Conservation (phyloP, 2,888 invertebrate genomes). For the Dendrolimus pini region DNA sequence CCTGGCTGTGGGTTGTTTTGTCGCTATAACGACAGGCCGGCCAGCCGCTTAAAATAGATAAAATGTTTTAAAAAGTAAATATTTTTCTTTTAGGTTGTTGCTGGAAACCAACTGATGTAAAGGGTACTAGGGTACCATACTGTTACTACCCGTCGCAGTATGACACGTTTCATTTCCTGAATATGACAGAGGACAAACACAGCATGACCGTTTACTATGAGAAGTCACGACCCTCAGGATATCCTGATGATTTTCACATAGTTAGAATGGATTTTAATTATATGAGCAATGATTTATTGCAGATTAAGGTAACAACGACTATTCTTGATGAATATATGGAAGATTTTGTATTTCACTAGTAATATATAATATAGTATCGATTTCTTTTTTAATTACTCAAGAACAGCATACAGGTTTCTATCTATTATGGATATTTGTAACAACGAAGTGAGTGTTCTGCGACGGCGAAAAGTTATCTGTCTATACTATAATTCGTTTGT, state of each 20-base stretch:
- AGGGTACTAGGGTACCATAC: slow-evolving; percentile 79
- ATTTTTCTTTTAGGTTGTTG: slow-evolving; percentile 75
- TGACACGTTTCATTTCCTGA: slow-evolving; percentile 79
- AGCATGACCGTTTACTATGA: slow-evolving; percentile 77
- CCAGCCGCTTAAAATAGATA: too few species aligned
- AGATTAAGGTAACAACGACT: slow-evolving; percentile 78
- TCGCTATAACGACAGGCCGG: too few species aligned
- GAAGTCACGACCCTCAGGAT: slow-evolving; percentile 74
- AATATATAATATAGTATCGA: slow-evolving; percentile 4
- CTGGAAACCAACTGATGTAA: slow-evolving; percentile 69
- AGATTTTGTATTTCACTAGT: too few species aligned
- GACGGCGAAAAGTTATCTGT: too few species aligned
- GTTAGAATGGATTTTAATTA: slow-evolving; percentile 78
- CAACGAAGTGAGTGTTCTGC: neutral
- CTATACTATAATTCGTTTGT: too few species aligned
- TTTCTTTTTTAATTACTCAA: neutral
- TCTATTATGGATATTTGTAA: neutral
- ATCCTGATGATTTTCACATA: slow-evolving; percentile 79
- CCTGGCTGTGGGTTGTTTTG: too few species aligned
- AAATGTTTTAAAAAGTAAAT: too few species aligned
- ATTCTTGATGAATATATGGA: too few species aligned
- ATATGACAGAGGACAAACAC: slow-evolving; percentile 77
- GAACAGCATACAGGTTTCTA: neutral
- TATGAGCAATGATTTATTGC: slow-evolving; percentile 78
- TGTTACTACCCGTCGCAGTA: slow-evolving; percentile 85